Evolutionary conservation across 1,140 invertebrate species (phyloP).

Genomic region (Saccostrea glomerata): DNA sequence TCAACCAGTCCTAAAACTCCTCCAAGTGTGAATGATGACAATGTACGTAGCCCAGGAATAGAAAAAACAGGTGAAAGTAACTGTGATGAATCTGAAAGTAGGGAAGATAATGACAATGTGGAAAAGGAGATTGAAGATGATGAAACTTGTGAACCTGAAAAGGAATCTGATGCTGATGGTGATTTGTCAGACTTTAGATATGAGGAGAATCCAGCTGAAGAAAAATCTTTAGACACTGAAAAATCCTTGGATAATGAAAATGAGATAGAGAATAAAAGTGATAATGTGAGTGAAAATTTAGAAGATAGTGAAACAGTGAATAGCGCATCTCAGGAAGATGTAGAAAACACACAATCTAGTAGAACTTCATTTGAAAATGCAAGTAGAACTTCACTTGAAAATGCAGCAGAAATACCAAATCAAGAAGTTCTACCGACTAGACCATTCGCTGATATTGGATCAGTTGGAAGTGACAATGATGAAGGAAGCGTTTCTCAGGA

Average conservation of each 20-base stretch:
- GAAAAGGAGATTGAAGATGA: conserved; percentile 16
- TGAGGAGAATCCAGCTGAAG: not conserved
- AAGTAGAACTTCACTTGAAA: not conserved
- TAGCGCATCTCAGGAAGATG: conserved; percentile 33
- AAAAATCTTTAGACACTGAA: not conserved
- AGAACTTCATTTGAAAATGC: conserved; percentile 7
- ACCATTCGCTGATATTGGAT: conserved; percentile 14
- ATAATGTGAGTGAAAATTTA: conserved; percentile 69
- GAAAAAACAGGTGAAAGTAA: not conserved
- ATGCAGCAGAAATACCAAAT: conserved; percentile 29
- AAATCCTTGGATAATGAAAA: not conserved
- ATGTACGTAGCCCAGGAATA: not conserved
- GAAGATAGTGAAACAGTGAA: conserved; percentile 65
- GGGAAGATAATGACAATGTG: conserved; percentile 4
- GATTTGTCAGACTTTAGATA: not conserved
- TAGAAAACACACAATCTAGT: conserved; percentile 5
- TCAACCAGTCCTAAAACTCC: not conserved
- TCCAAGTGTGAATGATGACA: conserved; percentile 1
- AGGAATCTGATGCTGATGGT: conserved; percentile 27
- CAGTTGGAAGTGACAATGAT: not conserved
- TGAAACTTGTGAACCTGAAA: not conserved
- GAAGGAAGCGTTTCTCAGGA: conserved; percentile 4
- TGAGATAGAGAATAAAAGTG: conserved; percentile 31
- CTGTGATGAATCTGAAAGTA: not conserved
- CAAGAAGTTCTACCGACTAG: not conserved